Percentiles rank a stretch among this genome's conserved stretches.
These are phyloP conservation scores for Panagrolaimus sp. DNA, from an alignment of 1,140 invertebrate species.

Conservation along the genomic window DNA sequence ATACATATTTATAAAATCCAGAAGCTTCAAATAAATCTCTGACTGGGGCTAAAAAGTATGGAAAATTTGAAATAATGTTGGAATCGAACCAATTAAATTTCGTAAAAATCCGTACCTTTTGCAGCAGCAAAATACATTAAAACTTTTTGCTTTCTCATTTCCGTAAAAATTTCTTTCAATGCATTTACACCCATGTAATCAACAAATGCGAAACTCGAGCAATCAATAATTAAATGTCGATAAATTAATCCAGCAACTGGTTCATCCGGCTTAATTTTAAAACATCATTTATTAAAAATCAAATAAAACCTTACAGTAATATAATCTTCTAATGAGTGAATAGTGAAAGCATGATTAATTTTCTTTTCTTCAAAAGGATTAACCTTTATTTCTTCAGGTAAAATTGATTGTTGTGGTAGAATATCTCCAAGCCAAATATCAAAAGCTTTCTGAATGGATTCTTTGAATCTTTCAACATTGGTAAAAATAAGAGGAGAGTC, in stretches of 20 bases:
- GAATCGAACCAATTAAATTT: neutral
- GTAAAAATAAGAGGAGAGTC: constrained; percentile 57
- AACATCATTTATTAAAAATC: too few species aligned
- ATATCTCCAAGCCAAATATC: constrained; percentile 6
- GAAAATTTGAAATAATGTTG: neutral
- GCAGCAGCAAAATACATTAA: constrained; percentile 19
- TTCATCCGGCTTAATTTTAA: too few species aligned
- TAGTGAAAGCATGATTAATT: too few species aligned
- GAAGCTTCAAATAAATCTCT: constrained; percentile 22
- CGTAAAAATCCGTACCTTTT: constrained; percentile 13
- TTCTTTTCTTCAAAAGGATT: too few species aligned
- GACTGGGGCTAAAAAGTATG: constrained; percentile 23
- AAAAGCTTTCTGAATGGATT: constrained; percentile 31
- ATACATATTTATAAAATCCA: constrained; percentile 26
- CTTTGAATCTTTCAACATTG: constrained; percentile 57
- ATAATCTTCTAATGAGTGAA: too few species aligned
- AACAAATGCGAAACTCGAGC: constrained; percentile 48
- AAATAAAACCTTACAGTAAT: too few species aligned
- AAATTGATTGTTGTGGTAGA: too few species aligned
- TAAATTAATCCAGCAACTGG: neutral
- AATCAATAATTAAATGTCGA: constrained; percentile 45
- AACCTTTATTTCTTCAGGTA: too few species aligned
- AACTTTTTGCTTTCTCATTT: constrained; percentile 6
- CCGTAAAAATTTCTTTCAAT: constrained; percentile 24
- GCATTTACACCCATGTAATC: constrained; percentile 51